phyloP scores from a whole-genome alignment of 2,113 vertebrate species.

The Abramis brama region DNA sequence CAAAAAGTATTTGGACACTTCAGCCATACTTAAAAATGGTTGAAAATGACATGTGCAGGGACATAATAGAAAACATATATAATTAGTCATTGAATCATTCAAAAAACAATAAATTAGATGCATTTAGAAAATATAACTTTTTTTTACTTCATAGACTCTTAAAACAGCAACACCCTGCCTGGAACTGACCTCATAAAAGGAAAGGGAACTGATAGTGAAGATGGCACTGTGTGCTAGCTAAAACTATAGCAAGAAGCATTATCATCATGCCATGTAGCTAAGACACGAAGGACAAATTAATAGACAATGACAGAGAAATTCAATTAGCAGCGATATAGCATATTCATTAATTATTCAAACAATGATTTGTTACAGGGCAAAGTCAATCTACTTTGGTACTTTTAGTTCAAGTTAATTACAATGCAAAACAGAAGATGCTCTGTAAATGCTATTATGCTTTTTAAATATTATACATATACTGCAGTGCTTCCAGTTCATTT shows the following conservation, averaged over 20 bases:
- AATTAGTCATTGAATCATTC: not conserved
- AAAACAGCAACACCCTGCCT: not conserved
- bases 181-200: not conserved
- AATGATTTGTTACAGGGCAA: not conserved
- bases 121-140: not conserved
- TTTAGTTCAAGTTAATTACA: not conserved
- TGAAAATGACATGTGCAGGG: no score
- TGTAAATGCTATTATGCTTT: not conserved
- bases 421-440: not conserved
- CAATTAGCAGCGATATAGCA: not conserved
- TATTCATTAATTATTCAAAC: slow-evolving; percentile 3
- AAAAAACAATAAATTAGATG: not conserved
- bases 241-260: not conserved
- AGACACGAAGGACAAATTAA: not conserved
- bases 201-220: not conserved
- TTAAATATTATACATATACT: not conserved
- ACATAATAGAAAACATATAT: no score
- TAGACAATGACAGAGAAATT: not conserved
- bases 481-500: not conserved
- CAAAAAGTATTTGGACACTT: not conserved
- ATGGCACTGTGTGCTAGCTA: not conserved
- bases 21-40: not conserved
- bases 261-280: not conserved
- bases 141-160: not conserved
- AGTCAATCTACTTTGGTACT: not conserved